Conservation (phyloP, 2,113 vertebrate species). For the Psittacula cyanocephala region DNA sequence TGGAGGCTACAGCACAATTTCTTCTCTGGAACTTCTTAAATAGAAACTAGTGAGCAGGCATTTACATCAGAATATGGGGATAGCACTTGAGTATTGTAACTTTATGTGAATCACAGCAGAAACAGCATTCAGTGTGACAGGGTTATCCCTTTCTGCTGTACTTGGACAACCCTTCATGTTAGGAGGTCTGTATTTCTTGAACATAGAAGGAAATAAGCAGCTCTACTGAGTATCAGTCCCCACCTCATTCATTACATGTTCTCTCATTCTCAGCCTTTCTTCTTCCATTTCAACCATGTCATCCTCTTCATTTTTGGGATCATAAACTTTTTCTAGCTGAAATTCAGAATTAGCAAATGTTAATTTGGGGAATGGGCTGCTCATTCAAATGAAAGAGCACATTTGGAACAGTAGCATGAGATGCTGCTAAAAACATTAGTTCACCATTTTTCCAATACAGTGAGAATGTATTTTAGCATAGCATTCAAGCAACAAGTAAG, state of each 20-base stretch:
- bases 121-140: background rate
- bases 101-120: background rate
- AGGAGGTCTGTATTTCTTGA: background rate
- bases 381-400: background rate
- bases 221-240: background rate
- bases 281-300: slow-evolving; percentile 99
- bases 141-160: background rate
- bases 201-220: background rate
- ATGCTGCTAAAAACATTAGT: background rate
- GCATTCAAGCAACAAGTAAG: slow-evolving; percentile 4
- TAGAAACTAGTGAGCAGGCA: background rate
- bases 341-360: slow-evolving; percentile 39
- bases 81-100: background rate
- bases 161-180: background rate
- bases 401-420: background rate
- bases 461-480: background rate
- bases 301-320: slow-evolving; percentile 94
- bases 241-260: slow-evolving; percentile 98
- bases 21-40: background rate
- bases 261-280: slow-evolving; percentile 94
- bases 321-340: slow-evolving; percentile 95
- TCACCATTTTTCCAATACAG: background rate
- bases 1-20: background rate
- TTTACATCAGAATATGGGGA: background rate
- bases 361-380: background rate